Conservation (phyloP, 2,113 vertebrate genomes). For the Oncorhynchus masou region DNA sequence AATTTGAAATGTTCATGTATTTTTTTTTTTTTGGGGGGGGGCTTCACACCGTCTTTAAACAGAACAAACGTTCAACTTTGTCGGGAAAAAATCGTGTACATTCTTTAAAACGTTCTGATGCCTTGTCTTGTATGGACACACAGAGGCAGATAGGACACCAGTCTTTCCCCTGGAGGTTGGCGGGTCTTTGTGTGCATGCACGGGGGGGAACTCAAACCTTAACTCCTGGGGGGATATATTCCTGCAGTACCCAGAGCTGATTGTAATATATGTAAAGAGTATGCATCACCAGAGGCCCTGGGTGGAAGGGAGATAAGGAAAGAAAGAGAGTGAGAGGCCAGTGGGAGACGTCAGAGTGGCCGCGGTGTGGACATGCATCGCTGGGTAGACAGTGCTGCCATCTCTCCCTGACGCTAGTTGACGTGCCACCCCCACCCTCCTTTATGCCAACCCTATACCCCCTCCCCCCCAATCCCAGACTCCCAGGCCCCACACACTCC, state of each 20-base stretch:
- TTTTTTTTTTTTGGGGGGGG: too few relatives aligned
- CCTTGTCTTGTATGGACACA: background rate
- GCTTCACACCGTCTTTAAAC: background rate
- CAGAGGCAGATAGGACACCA: background rate
- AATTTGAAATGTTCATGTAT: too few relatives aligned
- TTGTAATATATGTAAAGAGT: slow-evolving; percentile 55
- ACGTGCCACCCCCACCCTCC: background rate
- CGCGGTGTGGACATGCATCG: slow-evolving; percentile 39
- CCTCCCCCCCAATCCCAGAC: background rate
- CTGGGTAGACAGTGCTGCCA: background rate
- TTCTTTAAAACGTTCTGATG: background rate
- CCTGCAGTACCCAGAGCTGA: slow-evolving; percentile 22
- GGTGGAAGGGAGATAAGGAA: slow-evolving; percentile 7
- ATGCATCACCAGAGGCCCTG: slow-evolving; percentile 34
- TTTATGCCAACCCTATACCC: background rate
- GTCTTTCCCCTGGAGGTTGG: background rate
- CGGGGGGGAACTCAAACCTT: background rate
- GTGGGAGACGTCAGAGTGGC: slow-evolving; percentile 45
- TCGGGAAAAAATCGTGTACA: background rate
- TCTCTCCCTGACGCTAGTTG: background rate
- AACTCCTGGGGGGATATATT: slow-evolving; percentile 21
- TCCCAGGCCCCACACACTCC: slow-evolving; percentile 16
- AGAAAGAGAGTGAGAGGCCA: slow-evolving; percentile 30
- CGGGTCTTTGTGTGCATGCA: background rate
- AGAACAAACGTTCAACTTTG: background rate